A percentile compares a stretch with the other conserved stretches of the same genome.
Conservation (phyloP, 2,113 vertebrate genomes). For the Spea bombifrons region DNA sequence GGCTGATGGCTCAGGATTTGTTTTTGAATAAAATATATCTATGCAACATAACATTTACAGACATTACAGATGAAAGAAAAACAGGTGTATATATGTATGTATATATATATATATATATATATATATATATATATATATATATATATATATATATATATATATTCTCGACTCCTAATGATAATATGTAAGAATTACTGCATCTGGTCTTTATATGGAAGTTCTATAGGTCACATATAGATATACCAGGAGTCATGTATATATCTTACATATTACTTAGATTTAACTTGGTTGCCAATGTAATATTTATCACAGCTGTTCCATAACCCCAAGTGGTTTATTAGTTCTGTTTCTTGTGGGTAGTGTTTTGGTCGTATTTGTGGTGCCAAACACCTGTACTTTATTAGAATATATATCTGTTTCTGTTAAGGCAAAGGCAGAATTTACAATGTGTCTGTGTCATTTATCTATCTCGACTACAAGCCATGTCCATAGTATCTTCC, state of each 20-base stretch:
- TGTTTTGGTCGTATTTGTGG: background rate
- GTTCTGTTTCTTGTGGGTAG: conserved; percentile 12
- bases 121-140: background rate
- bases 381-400: conserved; percentile 5
- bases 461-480: background rate
- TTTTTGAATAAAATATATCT: conserved; percentile 27
- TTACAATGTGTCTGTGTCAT: background rate
- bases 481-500: too few relatives aligned
- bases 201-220: conserved; percentile 5
- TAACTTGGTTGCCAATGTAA: conserved; percentile 25
- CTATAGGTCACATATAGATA: background rate
- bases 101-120: background rate
- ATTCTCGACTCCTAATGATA: background rate
- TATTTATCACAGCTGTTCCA: background rate
- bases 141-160: too few relatives aligned
- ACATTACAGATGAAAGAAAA: conserved; percentile 26
- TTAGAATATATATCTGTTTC: background rate
- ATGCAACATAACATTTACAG: conserved; percentile 35
- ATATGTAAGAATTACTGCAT: background rate
- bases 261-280: background rate
- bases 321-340: conserved; percentile 12
- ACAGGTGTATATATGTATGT: conserved; percentile 25
- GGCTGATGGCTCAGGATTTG: background rate
- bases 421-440: background rate
- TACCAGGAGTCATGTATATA: background rate